Evolutionary conservation across 2,888 invertebrate genomes (phyloP).

Genomic region (Malthinus seriepunctatus): DNA sequence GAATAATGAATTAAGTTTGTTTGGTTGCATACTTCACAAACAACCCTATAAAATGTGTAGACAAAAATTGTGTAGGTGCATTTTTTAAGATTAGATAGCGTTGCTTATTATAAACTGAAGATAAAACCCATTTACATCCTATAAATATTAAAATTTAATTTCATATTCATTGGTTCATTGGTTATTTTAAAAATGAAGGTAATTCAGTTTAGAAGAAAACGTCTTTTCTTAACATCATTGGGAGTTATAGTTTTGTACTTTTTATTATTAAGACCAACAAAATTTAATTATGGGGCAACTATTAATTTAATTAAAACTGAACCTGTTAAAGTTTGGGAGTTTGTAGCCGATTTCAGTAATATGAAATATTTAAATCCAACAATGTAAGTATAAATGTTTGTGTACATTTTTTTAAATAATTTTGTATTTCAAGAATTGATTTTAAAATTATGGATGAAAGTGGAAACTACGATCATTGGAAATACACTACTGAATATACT

Average conservation of each 20-base stretch:
- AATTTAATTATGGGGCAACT: slow-evolving; percentile 55
- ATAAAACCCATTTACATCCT: background rate
- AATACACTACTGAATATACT: slow-evolving; percentile 66
- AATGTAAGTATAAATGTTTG: slow-evolving; percentile 60
- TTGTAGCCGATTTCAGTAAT: slow-evolving; percentile 75
- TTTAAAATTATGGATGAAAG: slow-evolving; percentile 67
- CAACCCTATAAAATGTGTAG: too few relatives aligned
- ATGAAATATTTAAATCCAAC: slow-evolving; percentile 72
- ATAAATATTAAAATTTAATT: background rate
- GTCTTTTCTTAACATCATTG: slow-evolving; percentile 14
- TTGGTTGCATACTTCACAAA: too few relatives aligned
- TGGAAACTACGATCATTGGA: slow-evolving; percentile 71
- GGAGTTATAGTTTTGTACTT: slow-evolving; percentile 42
- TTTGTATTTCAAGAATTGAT: slow-evolving; percentile 55
- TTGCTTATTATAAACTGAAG: background rate
- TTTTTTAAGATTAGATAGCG: background rate
- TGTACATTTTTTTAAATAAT: slow-evolving; percentile 3
- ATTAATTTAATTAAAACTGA: slow-evolving; percentile 59
- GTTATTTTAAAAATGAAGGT: background rate
- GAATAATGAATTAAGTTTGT: too few relatives aligned
- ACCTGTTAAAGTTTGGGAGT: slow-evolving; percentile 71
- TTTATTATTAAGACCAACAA: slow-evolving; percentile 43
- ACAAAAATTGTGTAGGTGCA: background rate
- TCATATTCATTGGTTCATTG: too few relatives aligned
- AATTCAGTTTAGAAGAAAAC: slow-evolving; percentile 5